phyloP scores from a whole-genome alignment of 35 echinoderm and acorn worm genomes.

The Lytechinus variegatus region DNA sequence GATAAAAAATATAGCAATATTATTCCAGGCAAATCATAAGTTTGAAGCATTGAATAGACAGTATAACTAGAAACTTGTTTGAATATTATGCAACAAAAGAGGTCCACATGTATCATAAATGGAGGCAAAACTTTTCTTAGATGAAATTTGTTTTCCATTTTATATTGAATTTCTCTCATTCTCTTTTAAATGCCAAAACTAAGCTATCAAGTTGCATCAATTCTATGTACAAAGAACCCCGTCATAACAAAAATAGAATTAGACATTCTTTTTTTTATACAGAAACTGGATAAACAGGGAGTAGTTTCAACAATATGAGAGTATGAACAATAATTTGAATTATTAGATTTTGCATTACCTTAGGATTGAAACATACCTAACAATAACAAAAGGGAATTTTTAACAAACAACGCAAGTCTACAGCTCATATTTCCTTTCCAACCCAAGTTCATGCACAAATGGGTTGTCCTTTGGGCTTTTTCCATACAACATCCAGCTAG shows the following conservation, averaged over 20 bases:
- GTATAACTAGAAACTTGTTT: too few relatives aligned
- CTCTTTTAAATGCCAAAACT: neutral
- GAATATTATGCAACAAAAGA: too few relatives aligned
- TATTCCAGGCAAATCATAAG: too few relatives aligned
- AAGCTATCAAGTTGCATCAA: neutral
- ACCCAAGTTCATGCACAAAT: constrained; percentile 11
- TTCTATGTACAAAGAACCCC: neutral
- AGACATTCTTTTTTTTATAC: neutral
- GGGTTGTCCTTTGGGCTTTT: neutral
- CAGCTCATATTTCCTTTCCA: neutral
- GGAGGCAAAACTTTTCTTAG: neutral
- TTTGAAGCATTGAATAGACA: too few relatives aligned
- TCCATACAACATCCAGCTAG: neutral
- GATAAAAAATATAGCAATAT: too few relatives aligned
- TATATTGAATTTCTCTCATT: neutral
- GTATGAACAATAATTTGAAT: neutral
- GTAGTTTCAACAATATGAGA: neutral
- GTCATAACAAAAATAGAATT: neutral
- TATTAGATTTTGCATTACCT: constrained; percentile 21
- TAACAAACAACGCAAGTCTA: neutral
- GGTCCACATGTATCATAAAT: too few relatives aligned
- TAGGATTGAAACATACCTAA: neutral
- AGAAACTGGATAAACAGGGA: neutral
- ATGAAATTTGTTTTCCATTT: neutral
- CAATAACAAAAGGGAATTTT: neutral